Conservation (phyloP, 2,113 vertebrate genomes). For the Enhydra lutris region DNA sequence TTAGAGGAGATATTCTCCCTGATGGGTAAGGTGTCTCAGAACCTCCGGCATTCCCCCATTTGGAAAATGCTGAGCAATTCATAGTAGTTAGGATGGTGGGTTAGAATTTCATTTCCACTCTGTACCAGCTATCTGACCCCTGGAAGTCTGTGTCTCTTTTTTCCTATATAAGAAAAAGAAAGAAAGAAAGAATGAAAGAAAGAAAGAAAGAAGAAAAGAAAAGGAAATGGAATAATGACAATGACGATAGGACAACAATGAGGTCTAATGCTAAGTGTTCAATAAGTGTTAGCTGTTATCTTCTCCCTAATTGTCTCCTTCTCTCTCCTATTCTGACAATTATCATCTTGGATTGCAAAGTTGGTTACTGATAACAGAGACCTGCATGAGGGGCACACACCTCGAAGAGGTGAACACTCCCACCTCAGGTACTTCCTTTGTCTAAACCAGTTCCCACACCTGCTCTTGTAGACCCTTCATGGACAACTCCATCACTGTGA, state of each 20-base stretch:
- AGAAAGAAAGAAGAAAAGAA: no score
- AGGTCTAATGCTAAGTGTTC: neutral
- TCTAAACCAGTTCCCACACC: neutral
- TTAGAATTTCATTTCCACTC: neutral
- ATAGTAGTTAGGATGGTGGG: neutral
- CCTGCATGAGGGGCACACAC: neutral
- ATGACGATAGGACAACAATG: neutral
- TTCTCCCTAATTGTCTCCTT: neutral
- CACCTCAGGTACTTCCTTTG: neutral
- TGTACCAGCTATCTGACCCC: neutral
- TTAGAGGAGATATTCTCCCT: neutral
- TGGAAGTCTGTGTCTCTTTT: neutral
- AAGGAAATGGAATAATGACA: no score
- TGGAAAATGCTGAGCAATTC: neutral
- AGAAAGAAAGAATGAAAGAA: no score
- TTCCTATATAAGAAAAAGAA: neutral
- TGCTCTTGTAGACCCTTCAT: neutral
- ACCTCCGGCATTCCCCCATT: rapidly evolving
- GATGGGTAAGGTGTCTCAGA: neutral
- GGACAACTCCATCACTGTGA: neutral
- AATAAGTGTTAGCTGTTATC: neutral
- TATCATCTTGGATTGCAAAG: neutral
- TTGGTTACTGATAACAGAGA: neutral
- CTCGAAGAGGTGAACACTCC: neutral
- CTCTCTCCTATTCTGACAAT: neutral